A percentile compares a stretch with the other conserved stretches of the same genome.
Conservation (phyloP, 2,888 invertebrate genomes). For the Netelia inedita region DNA sequence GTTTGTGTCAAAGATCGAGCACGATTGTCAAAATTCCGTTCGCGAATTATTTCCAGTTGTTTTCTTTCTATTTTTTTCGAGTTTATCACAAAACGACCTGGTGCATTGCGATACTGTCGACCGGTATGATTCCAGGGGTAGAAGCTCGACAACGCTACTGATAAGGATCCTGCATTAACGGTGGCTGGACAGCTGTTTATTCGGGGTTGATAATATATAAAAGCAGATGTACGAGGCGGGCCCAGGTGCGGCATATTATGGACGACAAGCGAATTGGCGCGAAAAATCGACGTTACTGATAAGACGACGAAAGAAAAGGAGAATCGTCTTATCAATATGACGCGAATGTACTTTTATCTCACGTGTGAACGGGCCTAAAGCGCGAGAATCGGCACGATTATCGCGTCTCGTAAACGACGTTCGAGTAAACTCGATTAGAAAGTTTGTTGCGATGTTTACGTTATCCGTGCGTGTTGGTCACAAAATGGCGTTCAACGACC, state of each 20-base stretch:
- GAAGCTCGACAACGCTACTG: conserved; percentile 49
- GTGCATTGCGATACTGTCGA: neutral
- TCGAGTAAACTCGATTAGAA: conserved; percentile 76
- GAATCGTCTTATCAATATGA: neutral
- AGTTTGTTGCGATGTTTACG: conserved; percentile 78
- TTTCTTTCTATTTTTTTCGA: neutral
- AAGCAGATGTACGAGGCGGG: conserved; percentile 76
- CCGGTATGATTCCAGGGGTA: conserved; percentile 24
- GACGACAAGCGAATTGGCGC: conserved; percentile 79
- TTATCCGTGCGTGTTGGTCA: conserved; percentile 74
- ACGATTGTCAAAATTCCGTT: neutral
- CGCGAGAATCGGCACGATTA: conserved; percentile 25
- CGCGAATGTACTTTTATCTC: neutral
- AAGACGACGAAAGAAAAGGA: neutral
- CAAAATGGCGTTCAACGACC: conserved; percentile 78
- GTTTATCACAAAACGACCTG: neutral
- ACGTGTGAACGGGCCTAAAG: neutral
- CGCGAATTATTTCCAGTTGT: neutral
- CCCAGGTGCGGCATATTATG: neutral
- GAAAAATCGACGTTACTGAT: conserved; percentile 69
- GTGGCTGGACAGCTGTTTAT: conserved; percentile 79
- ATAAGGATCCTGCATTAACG: conserved; percentile 63
- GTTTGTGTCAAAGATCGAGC: neutral
- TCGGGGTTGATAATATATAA: conserved; percentile 35
- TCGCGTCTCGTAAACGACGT: conserved; percentile 29